phyloP scores from a whole-genome alignment of 2,797 vertebrate genomes.

The Petrocephalus schoutedeni region DNA sequence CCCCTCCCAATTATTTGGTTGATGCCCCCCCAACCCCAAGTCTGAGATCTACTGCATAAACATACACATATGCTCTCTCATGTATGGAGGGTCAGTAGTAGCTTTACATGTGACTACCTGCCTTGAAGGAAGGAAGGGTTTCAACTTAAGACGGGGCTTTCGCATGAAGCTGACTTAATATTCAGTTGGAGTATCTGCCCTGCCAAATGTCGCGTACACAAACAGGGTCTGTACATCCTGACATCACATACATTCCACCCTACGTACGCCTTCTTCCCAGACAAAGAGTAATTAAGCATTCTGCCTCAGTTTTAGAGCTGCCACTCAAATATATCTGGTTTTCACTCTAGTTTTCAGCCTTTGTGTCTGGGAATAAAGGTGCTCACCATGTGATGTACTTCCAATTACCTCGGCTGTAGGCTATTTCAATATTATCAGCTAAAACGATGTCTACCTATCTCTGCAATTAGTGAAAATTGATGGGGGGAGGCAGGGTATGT shows the following conservation, averaged over 20 bases:
- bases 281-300: slow-evolving; percentile 8
- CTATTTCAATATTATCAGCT: background rate
- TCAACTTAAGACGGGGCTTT: background rate
- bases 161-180: background rate
- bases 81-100: background rate
- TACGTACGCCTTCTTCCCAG: background rate
- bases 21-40: background rate
- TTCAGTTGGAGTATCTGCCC: background rate
- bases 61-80: background rate
- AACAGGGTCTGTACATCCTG: background rate
- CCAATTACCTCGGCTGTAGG: background rate
- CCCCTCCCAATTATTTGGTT: background rate
- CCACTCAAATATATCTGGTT: background rate
- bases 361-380: background rate
- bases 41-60: background rate
- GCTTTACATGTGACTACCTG: background rate
- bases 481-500: background rate
- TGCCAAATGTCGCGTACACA: background rate
- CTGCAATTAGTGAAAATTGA: background rate
- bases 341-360: background rate
- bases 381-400: background rate
- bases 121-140: background rate
- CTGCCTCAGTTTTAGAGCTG: background rate
- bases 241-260: background rate
- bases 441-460: background rate